phyloP scores from a whole-genome alignment of 2,797 vertebrate genomes.

The Helicolenus hilgendorfi region DNA sequence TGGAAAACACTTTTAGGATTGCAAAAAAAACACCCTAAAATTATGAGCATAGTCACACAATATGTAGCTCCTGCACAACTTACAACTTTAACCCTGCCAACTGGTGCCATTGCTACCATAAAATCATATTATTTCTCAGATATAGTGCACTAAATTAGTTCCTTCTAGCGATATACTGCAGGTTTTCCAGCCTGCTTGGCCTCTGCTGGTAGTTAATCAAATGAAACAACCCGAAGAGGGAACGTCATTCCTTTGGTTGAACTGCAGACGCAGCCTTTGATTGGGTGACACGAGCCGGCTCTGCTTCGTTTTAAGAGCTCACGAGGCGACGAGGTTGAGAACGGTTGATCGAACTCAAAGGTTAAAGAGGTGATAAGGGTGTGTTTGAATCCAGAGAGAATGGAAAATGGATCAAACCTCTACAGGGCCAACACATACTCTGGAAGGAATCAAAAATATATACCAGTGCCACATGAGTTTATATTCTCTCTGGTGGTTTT shows the following conservation, averaged over 20 bases:
- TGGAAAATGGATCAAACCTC: conserved; percentile 6
- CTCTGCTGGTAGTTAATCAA: conserved; percentile 9
- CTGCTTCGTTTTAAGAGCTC: conserved; percentile 6
- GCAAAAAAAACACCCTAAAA: neutral
- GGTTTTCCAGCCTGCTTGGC: neutral
- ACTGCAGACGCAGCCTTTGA: neutral
- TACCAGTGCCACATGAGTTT: neutral
- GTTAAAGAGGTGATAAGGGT: conserved; percentile 33
- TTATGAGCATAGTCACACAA: neutral
- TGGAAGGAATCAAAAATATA: conserved; percentile 6
- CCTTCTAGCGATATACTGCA: neutral
- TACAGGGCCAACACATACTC: neutral
- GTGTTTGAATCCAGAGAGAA: conserved; percentile 32
- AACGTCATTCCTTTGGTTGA: neutral
- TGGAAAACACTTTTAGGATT: neutral
- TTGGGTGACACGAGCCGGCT: neutral
- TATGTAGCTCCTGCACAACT: neutral
- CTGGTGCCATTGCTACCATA: neutral
- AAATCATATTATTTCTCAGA: neutral
- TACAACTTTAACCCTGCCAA: neutral
- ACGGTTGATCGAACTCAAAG: neutral
- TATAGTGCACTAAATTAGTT: neutral
- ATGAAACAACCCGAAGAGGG: neutral
- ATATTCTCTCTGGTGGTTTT: neutral
- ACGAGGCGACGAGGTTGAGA: neutral